These are phyloP conservation scores for Pseudococcus viburni DNA, from an alignment of 2,888 invertebrate species.

Conservation along the genomic window DNA sequence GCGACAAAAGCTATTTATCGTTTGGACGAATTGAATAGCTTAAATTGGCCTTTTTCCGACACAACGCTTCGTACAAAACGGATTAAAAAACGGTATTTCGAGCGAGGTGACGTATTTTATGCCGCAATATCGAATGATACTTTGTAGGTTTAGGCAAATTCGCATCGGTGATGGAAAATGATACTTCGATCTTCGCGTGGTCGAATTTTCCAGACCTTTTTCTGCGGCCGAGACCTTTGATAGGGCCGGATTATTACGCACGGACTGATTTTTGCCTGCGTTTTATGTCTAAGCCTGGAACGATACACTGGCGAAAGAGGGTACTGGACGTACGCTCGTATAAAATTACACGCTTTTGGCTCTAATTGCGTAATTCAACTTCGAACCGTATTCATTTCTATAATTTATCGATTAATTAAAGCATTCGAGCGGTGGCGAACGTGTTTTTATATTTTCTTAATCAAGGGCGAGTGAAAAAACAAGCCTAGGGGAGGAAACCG, in stretches of 20 bases:
- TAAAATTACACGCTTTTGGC: conserved; percentile 45
- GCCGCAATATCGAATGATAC: background rate
- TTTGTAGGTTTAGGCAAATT: background rate
- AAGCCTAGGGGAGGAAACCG: background rate
- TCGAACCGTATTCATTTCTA: conserved; percentile 47
- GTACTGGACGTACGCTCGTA: background rate
- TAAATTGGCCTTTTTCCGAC: conserved; percentile 34
- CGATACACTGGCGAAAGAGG: conserved; percentile 6
- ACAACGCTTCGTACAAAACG: background rate
- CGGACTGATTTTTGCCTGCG: background rate
- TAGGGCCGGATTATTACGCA: background rate
- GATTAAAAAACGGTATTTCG: background rate
- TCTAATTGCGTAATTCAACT: conserved; percentile 49
- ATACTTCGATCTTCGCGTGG: background rate
- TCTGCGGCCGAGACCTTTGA: background rate
- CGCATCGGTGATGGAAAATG: background rate
- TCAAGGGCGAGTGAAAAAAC: background rate
- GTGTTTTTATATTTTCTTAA: conserved; percentile 20
- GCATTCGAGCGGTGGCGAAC: background rate
- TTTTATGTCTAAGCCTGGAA: background rate
- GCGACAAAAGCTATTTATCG: conserved; percentile 36
- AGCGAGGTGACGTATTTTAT: background rate
- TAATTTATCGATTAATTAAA: conserved; percentile 56
- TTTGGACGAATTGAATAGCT: background rate
- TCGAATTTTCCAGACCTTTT: background rate